These are phyloP conservation scores for Cryptophagus acutangulus DNA, from an alignment of 2,888 invertebrate species.

Conservation along the genomic window DNA sequence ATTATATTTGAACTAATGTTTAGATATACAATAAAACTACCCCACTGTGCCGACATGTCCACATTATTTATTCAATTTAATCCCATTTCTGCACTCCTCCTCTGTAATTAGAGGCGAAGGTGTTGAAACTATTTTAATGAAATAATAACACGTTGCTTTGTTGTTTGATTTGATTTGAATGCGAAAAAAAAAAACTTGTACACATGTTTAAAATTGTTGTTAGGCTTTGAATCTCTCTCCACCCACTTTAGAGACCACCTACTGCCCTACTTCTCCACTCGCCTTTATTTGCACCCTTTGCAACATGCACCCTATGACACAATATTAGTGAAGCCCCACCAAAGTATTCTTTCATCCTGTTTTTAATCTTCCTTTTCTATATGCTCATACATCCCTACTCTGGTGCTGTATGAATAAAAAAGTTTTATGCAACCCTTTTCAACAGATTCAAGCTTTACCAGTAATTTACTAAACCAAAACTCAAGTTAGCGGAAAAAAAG, in stretches of 20 bases:
- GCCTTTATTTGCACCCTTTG: slow-evolving; percentile 27
- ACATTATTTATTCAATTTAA: too few species aligned
- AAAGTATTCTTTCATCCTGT: slow-evolving; percentile 30
- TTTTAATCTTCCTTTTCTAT: slow-evolving; percentile 24
- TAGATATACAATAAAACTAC: too few species aligned
- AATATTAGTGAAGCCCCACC: slow-evolving; percentile 24
- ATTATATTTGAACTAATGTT: too few species aligned
- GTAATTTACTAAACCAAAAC: not conserved
- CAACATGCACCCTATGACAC: slow-evolving; percentile 29
- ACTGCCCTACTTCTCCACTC: slow-evolving; percentile 36
- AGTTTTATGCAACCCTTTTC: slow-evolving; percentile 7
- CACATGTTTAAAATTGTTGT: not conserved
- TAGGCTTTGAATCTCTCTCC: slow-evolving; percentile 7
- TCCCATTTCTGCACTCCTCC: too few species aligned
- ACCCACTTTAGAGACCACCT: slow-evolving; percentile 27
- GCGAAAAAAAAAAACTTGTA: not conserved
- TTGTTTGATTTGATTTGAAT: not conserved
- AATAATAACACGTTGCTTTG: slow-evolving; percentile 1
- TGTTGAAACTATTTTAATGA: not conserved
- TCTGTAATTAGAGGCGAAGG: not conserved
- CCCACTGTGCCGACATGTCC: too few species aligned
- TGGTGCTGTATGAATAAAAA: not conserved
- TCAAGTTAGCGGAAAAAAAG: not conserved
- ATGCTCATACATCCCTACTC: slow-evolving; percentile 11
- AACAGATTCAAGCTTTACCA: not conserved